Evolutionary conservation across 2,113 vertebrate genomes (phyloP).

Genomic region (Cyanoderma ruficeps): DNA sequence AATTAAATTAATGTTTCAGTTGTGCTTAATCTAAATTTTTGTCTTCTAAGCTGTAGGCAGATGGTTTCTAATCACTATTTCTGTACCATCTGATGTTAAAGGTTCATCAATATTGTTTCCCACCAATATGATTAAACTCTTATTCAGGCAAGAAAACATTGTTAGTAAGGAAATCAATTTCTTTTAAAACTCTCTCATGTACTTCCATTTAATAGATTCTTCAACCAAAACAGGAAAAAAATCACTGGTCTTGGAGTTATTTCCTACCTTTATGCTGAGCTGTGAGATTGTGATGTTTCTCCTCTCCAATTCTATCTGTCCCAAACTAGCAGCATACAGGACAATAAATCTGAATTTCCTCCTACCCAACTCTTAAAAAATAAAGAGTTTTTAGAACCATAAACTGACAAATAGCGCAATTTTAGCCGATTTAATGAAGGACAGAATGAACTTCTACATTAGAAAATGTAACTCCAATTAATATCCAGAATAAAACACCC

Average conservation of each 20-base stretch:
- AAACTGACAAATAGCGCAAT: neutral
- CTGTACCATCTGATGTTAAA: slow-evolving; percentile 33
- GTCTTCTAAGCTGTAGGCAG: slow-evolving; percentile 45
- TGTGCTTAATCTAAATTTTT: slow-evolving; percentile 62
- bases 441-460: neutral
- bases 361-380: neutral
- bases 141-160: slow-evolving; percentile 43
- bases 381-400: neutral
- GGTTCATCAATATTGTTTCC: slow-evolving; percentile 40
- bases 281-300: neutral
- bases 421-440: slow-evolving; percentile 10
- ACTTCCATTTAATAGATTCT: slow-evolving; percentile 19
- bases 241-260: neutral
- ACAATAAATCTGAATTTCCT: neutral
- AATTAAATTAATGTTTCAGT: slow-evolving; percentile 59
- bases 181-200: slow-evolving; percentile 35
- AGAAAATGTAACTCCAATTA: slow-evolving; percentile 9
- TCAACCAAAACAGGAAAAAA: neutral
- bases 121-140: slow-evolving; percentile 53
- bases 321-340: neutral
- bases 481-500: slow-evolving; percentile 25
- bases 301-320: neutral
- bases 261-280: neutral
- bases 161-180: slow-evolving; percentile 58
- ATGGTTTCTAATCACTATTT: slow-evolving; percentile 49